Conservation (phyloP, 2,797 vertebrate genomes). For the Oophaga sylvatica region DNA sequence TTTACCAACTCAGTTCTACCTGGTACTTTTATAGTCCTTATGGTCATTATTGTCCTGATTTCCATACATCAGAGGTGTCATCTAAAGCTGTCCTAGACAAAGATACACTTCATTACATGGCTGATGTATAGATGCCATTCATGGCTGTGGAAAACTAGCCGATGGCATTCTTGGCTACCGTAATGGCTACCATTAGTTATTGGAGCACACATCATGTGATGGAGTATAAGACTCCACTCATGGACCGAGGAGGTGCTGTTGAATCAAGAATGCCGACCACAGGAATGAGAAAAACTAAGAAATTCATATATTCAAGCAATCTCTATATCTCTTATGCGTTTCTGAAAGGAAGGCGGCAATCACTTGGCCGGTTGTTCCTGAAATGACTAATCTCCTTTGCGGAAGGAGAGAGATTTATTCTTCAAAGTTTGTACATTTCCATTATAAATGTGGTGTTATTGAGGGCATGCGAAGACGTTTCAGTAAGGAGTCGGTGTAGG, state of each 20-base stretch:
- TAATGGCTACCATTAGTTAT: neutral
- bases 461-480: slow-evolving; percentile 26
- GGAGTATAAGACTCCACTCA: no score
- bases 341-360: neutral
- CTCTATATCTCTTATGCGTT: neutral
- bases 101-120: slow-evolving; percentile 6
- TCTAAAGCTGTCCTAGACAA: neutral
- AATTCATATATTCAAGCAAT: neutral
- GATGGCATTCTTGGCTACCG: neutral
- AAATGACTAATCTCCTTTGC: neutral
- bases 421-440: slow-evolving; percentile 44
- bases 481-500: slow-evolving; percentile 22
- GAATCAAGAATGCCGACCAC: neutral
- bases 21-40: no score
- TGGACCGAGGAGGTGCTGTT: neutral
- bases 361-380: neutral
- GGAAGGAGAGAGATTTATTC: slow-evolving; percentile 3
- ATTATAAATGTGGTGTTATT: slow-evolving; percentile 47
- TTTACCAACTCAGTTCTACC: no score
- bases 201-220: no score
- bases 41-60: neutral
- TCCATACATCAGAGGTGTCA: neutral
- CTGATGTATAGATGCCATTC: neutral
- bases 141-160: neutral
- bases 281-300: neutral